Evolutionary conservation across 2,113 vertebrate genomes (phyloP).

Genomic region (Mustela lutreola): DNA sequence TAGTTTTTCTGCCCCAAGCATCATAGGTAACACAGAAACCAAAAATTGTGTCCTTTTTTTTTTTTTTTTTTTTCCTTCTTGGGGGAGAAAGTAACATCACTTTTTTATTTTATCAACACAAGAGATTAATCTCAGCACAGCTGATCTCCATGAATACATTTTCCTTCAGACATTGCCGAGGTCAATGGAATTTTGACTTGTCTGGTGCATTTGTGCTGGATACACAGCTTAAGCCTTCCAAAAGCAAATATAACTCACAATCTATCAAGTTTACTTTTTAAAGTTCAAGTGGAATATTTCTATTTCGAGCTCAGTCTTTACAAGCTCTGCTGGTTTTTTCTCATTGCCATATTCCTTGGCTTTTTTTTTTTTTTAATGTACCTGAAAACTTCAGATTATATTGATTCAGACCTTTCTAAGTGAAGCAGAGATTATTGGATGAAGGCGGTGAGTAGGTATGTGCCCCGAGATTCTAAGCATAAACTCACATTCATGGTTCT

Average conservation of each 20-base stretch:
- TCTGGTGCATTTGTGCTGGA: neutral
- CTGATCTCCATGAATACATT: slow-evolving; percentile 29
- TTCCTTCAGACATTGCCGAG: neutral
- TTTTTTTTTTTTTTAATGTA: neutral
- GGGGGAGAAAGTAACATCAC: slow-evolving; percentile 38
- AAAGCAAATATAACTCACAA: slow-evolving; percentile 47
- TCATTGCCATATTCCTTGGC: neutral
- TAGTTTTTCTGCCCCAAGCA: slow-evolving; percentile 27
- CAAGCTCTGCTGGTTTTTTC: neutral
- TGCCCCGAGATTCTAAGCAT: neutral
- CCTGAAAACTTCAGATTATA: neutral
- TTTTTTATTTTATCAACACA: slow-evolving; percentile 59
- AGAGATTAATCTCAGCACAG: slow-evolving; percentile 63
- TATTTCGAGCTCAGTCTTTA: slow-evolving; percentile 43
- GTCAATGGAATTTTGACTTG: slow-evolving; percentile 39
- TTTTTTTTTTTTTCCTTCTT: neutral
- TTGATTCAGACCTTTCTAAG: neutral
- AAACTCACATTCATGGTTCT: neutral
- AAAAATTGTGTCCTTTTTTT: neutral
- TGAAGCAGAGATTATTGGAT: neutral
- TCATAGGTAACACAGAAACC: slow-evolving; percentile 40
- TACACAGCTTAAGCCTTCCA: neutral
- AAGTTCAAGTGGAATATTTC: slow-evolving; percentile 72
- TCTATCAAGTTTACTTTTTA: slow-evolving; percentile 40
- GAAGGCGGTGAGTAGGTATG: neutral